A percentile compares a stretch with the other conserved stretches of the same genome.
These are phyloP conservation scores for Pyrocephalus nanus DNA, from an alignment of 2,797 vertebrate genomes.

Conservation along the genomic window DNA sequence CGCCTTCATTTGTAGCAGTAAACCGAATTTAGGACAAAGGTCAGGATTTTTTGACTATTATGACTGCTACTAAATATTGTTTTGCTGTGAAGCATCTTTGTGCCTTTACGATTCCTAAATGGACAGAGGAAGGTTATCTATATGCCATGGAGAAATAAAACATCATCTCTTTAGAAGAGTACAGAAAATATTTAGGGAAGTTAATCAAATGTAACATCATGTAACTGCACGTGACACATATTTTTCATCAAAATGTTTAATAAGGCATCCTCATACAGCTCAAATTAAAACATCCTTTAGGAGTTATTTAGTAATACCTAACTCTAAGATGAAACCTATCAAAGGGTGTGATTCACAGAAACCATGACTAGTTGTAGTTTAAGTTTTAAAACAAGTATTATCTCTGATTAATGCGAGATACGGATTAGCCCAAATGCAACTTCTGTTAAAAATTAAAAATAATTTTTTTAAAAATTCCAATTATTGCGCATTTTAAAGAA, in stretches of 20 bases:
- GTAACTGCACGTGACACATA: fast-evolving
- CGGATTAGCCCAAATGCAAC: neutral
- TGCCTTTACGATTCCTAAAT: constrained; percentile 81
- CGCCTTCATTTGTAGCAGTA: constrained; percentile 76
- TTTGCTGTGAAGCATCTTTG: constrained; percentile 75
- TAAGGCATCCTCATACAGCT: neutral
- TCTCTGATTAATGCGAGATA: neutral
- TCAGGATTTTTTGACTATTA: constrained; percentile 79
- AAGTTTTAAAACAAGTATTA: neutral
- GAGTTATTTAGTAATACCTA: neutral
- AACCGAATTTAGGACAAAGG: constrained; percentile 71
- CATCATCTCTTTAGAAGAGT: neutral
- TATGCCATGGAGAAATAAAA: neutral
- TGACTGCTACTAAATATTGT: constrained; percentile 76
- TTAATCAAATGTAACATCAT: neutral
- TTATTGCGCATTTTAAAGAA: neutral
- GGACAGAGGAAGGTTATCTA: neutral
- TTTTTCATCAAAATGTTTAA: neutral
- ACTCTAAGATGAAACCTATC: neutral
- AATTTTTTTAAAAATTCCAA: neutral
- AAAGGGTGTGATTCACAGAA: neutral
- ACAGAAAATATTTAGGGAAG: neutral
- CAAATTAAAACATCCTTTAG: neutral
- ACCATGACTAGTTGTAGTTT: neutral
- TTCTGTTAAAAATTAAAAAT: neutral